These are phyloP conservation scores for Brenthis ino DNA, from an alignment of 2,888 invertebrate species.

Conservation along the genomic window DNA sequence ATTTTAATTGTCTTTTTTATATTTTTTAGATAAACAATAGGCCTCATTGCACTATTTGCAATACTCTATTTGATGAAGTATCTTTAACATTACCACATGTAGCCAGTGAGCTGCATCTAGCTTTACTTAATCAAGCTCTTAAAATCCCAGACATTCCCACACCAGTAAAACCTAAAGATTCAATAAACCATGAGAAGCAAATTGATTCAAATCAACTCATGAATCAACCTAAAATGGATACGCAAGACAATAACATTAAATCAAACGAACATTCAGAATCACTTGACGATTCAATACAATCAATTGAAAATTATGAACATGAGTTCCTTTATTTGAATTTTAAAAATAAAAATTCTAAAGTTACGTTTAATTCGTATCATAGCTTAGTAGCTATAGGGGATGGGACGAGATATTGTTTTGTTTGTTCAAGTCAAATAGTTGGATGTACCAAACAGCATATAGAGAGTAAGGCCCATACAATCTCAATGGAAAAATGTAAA, in stretches of 20 bases:
- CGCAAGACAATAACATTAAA: background rate
- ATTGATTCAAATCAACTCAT: conserved; percentile 2
- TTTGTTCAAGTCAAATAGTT: conserved; percentile 27
- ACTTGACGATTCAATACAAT: conserved; percentile 6
- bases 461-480: conserved; percentile 37
- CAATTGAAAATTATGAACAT: conserved; percentile 32
- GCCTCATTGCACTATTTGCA: conserved; percentile 34
- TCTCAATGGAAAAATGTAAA: conserved; percentile 43
- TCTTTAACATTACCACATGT: background rate
- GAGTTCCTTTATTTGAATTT: conserved; percentile 45
- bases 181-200: background rate
- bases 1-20: background rate
- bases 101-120: conserved; percentile 6
- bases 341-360: conserved; percentile 41
- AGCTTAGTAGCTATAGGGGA: conserved; percentile 42
- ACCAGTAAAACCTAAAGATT: background rate
- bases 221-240: conserved; percentile 2
- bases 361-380: conserved; percentile 40
- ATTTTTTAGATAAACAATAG: conserved; percentile 5
- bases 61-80: conserved; percentile 7
- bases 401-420: conserved; percentile 42
- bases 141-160: background rate
- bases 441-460: conserved; percentile 37
- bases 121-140: conserved; percentile 14
- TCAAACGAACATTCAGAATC: background rate